A percentile compares a stretch with the other conserved stretches of the same genome.
These are phyloP conservation scores for Leucoraja erinaceus DNA, from an alignment of 2,113 vertebrate genomes.

Conservation along the genomic window DNA sequence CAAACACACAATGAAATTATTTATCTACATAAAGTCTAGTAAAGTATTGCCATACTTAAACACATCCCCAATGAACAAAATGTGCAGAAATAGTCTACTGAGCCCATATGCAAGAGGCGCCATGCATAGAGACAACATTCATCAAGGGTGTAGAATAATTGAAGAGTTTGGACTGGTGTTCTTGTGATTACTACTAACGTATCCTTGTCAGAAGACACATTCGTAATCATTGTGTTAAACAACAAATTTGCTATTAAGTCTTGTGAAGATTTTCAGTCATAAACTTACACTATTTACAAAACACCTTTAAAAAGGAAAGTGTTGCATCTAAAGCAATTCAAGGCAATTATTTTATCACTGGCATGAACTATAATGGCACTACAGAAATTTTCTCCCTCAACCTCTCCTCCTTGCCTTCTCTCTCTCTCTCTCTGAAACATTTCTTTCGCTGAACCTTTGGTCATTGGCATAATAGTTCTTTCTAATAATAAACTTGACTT, in stretches of 20 bases:
- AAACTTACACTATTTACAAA: neutral
- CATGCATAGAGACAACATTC: neutral
- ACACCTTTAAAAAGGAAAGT: neutral
- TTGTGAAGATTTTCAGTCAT: neutral
- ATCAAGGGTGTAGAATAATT: neutral
- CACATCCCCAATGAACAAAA: no score
- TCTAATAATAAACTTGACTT: no score
- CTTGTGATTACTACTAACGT: neutral
- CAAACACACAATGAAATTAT: no score
- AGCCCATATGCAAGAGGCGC: no score
- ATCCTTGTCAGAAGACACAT: neutral
- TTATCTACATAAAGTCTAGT: no score
- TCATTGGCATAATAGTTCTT: neutral
- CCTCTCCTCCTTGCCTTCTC: neutral
- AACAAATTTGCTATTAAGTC: neutral
- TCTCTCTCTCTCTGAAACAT: neutral
- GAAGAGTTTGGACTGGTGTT: neutral
- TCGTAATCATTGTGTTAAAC: neutral
- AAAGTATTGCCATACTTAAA: no score
- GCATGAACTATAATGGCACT: neutral
- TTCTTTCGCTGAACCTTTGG: neutral
- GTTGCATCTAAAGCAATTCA: no score
- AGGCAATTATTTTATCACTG: neutral
- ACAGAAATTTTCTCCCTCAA: neutral
- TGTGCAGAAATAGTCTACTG: no score